These are phyloP conservation scores for Potamilus streckersoni DNA, from an alignment of 1,140 invertebrate species.

Conservation along the genomic window DNA sequence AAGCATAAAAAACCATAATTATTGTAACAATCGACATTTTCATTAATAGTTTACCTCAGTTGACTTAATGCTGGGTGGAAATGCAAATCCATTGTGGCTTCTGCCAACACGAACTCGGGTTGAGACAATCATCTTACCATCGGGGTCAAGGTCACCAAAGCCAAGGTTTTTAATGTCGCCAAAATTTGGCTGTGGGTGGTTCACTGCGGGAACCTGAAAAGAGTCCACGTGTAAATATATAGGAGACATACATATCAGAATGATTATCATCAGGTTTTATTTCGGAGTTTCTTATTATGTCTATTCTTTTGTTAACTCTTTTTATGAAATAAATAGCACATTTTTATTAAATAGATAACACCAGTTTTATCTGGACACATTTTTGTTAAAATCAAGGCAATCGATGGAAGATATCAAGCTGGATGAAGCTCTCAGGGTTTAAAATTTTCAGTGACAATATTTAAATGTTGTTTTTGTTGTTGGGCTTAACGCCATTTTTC, in stretches of 20 bases:
- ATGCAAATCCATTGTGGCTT: slow-evolving; percentile 51
- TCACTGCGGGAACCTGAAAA: slow-evolving; percentile 1
- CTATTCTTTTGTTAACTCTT: background rate
- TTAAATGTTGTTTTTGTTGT: too few species aligned
- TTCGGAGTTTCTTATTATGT: background rate
- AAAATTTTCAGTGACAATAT: too few species aligned
- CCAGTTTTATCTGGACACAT: background rate
- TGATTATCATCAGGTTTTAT: background rate
- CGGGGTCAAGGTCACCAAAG: slow-evolving; percentile 57
- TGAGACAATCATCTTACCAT: slow-evolving; percentile 73
- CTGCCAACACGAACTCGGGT: slow-evolving; percentile 59
- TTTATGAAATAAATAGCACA: background rate
- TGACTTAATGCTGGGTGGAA: slow-evolving; percentile 77
- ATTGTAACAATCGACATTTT: background rate
- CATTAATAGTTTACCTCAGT: slow-evolving; percentile 69
- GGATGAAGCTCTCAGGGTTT: too few species aligned
- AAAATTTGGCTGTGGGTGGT: slow-evolving; percentile 78
- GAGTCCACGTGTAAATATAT: background rate
- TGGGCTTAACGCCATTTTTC: too few species aligned
- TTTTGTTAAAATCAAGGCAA: background rate
- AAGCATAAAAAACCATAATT: background rate
- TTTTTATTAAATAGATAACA: background rate
- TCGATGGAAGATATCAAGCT: too few species aligned
- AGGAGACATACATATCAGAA: too few species aligned
- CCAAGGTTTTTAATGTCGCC: slow-evolving; percentile 71